Conservation (phyloP, 2,888 invertebrate genomes). For the Bibio marci region DNA sequence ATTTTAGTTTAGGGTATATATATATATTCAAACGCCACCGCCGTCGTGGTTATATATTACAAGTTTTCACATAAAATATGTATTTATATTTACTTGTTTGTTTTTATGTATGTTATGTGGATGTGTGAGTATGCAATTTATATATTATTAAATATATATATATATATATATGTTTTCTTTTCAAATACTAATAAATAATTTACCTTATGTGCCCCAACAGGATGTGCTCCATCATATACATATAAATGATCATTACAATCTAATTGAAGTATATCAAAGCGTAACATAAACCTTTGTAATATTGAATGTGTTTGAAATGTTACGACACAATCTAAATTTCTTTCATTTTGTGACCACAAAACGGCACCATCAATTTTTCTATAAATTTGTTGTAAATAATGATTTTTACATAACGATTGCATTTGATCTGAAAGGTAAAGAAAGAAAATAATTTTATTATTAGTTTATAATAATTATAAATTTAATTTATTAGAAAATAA, state of each 20-base stretch:
- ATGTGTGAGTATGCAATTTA: no score
- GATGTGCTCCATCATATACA: conserved; percentile 85
- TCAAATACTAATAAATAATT: no score
- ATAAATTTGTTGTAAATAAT: conserved; percentile 75
- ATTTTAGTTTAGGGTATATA: no score
- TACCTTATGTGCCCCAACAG: conserved; percentile 76
- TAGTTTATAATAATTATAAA: no score
- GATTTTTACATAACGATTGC: conserved; percentile 77
- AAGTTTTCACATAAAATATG: no score
- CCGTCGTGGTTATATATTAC: no score
- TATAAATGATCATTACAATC: conserved; percentile 90
- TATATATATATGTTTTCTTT: no score
- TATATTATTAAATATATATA: no score
- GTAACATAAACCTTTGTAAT: conserved; percentile 82
- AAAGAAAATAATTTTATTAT: conserved; percentile 2
- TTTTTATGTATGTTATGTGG: no score
- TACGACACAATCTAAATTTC: conserved; percentile 79
- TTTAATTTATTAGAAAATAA: no score
- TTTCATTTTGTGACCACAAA: conserved; percentile 76
- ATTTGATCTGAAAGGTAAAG: conserved; percentile 57
- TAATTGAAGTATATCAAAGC: conserved; percentile 78
- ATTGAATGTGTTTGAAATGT: conserved; percentile 92
- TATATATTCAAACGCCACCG: no score
- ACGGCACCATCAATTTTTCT: conserved; percentile 84
- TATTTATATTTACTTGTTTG: no score